A percentile compares a stretch with the other conserved stretches of the same genome.
Evolutionary conservation across 2,113 vertebrate species (phyloP).

Genomic region (Mormyrus lacerda): DNA sequence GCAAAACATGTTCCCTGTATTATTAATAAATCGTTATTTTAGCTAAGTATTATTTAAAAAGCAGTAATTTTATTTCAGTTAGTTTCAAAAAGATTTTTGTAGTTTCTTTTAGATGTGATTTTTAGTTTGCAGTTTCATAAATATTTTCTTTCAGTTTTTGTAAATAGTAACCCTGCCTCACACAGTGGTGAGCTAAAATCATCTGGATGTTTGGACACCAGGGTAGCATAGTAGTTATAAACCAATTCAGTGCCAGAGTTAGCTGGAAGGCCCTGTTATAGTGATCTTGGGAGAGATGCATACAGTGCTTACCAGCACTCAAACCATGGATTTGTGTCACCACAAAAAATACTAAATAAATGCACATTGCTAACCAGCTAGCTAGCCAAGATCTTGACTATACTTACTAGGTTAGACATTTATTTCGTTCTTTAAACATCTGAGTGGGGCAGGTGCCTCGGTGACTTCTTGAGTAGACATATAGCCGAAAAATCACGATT

Average conservation of each 20-base stretch:
- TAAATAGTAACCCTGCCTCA: not conserved
- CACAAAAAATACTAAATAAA: not conserved
- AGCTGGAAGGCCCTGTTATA: not conserved
- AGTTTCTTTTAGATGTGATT: not conserved
- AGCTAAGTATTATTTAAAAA: not conserved
- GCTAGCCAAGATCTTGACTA: not conserved
- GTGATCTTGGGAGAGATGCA: not conserved
- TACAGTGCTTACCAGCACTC: not conserved
- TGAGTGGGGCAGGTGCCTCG: not conserved
- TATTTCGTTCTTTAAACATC: not conserved
- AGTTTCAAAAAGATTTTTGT: not conserved
- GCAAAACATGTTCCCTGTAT: not conserved
- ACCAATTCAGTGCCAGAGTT: not conserved
- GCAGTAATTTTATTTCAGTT: not conserved
- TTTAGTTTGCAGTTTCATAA: not conserved
- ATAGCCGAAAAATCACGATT: not conserved
- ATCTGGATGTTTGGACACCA: not conserved
- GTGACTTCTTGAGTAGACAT: not conserved
- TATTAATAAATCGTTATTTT: not conserved
- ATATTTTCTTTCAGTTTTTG: not conserved
- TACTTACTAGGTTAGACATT: not conserved
- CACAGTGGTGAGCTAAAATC: not conserved
- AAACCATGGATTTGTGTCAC: not conserved
- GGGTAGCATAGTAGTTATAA: not conserved
- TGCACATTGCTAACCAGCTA: not conserved